Evolutionary conservation across 2,888 invertebrate species (phyloP), one percentile per base, ranked within the genome.

Genomic region (Pedicia rivosa): DNA sequence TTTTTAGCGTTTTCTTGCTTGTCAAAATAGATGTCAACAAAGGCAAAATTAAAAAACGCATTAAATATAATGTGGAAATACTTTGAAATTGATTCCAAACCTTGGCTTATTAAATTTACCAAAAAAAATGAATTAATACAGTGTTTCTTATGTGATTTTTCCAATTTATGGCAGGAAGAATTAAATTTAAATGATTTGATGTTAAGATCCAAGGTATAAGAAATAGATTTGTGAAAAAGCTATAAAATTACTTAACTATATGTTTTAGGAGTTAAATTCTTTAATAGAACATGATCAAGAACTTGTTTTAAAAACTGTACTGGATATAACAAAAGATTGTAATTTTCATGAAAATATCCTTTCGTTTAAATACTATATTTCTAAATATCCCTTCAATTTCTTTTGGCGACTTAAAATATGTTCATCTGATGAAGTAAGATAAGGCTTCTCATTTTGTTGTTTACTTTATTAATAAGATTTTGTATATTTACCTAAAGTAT

Each of bases 351-450:
- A 32, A 22, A 40, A n/a, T 7, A 24, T 24, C n/a, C 24, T 58
- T 3, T 35, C 40, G 3, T 12, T 56, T 0, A 58, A 56, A 29
- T 59, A 54, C 39, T 43, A 46, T 5, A 36, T 59, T 12, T 42
- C 41, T 3, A 47, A 38, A 7, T 43, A 37, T 15, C 50, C 44
- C 12, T 48, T 47, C 35, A 44, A 36, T 39, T 57, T 52, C 44
- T 44, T 50, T 31, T 59, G 59, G 59, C 39, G 45, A 15, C 47
- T 43, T 10, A 32, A 22, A 15, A 32, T 24, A 17, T 30, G 43
- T 8, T 16, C 30, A 3, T 8, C 24, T 14, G 39, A 39, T 27
- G 40, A 41, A 16, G 47, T 46, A 30, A 16, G 17, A n/a, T n/a
- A n/a, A n/a, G n/a, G n/a, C n/a, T n/a, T n/a, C n/a, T n/a, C 19